A percentile compares a stretch with the other conserved stretches of the same genome.
Evolutionary conservation across 2,888 invertebrate genomes (phyloP).

Genomic region (Ophion ellenae): DNA sequence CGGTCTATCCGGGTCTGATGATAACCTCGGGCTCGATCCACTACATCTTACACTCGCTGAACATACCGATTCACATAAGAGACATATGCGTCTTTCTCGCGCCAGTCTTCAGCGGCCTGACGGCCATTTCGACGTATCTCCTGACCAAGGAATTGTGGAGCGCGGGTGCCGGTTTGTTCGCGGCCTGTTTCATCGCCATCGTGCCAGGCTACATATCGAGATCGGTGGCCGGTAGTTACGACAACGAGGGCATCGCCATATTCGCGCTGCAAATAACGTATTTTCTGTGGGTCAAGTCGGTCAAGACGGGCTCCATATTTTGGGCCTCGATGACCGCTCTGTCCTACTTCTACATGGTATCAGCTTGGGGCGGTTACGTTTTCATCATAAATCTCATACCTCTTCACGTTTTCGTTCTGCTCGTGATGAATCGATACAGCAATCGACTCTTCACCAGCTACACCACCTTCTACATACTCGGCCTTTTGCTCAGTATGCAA

Average conservation of each 20-base stretch:
- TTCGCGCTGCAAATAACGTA: conserved; percentile 99
- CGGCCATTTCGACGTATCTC: conserved; percentile 98
- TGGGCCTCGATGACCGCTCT: conserved; percentile 97
- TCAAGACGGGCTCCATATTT: conserved; percentile 98
- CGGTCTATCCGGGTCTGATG: conserved; percentile 99
- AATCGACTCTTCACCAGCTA: conserved; percentile 97
- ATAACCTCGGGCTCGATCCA: conserved; percentile 99
- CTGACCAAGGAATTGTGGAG: conserved; percentile 99
- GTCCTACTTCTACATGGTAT: conserved; percentile 99
- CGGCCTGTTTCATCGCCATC: conserved; percentile 99
- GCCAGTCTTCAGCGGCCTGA: conserved; percentile 98
- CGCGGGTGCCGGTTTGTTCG: conserved; percentile 97
- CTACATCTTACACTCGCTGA: conserved; percentile 94
- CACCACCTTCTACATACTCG: conserved; percentile 98
- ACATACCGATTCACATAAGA: conserved; percentile 98
- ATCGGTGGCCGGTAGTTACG: conserved; percentile 99
- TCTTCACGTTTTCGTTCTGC: conserved; percentile 96
- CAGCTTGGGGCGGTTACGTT: conserved; percentile 99
- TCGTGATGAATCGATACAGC: conserved; percentile 98
- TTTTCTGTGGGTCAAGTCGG: conserved; percentile 98
- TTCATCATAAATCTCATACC: conserved; percentile 99
- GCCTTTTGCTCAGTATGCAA: conserved; percentile 98
- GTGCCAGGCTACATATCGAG: conserved; percentile 99
- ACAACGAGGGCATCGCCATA: conserved; percentile 99
- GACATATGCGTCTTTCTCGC: conserved; percentile 99